Conservation (phyloP, 2,888 invertebrate species). For the Leptopilina syphax region DNA sequence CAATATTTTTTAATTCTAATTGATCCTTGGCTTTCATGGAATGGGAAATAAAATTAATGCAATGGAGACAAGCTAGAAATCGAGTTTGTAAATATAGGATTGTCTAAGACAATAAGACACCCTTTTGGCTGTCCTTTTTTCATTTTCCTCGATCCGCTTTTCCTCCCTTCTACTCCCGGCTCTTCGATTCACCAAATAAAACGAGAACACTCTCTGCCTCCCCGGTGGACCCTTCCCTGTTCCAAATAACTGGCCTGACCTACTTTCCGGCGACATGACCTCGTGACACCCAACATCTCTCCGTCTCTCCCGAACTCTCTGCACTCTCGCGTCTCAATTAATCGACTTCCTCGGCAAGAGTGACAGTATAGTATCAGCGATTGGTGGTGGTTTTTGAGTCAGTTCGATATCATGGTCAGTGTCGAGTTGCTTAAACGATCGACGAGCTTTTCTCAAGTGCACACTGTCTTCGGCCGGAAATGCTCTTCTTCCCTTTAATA, state of each 20-base stretch:
- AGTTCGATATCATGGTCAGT: constrained; percentile 55
- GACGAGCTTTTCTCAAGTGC: constrained; percentile 37
- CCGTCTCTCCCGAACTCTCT: constrained; percentile 7
- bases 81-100: too few relatives aligned
- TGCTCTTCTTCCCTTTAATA: constrained; percentile 38
- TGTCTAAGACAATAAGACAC: too few relatives aligned
- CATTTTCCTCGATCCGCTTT: constrained; percentile 49
- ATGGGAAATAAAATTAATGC: too few relatives aligned
- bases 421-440: constrained; percentile 57
- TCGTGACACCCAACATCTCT: constrained; percentile 68
- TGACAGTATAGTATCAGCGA: constrained; percentile 37
- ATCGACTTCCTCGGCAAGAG: constrained; percentile 52
- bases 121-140: constrained; percentile 42
- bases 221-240: constrained; percentile 66
- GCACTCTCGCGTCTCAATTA: constrained; percentile 58
- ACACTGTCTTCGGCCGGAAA: constrained; percentile 11
- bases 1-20: too few relatives aligned
- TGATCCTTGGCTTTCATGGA: too few relatives aligned
- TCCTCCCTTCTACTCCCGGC: constrained; percentile 28
- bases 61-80: too few relatives aligned
- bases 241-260: constrained; percentile 70
- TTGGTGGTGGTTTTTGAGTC: constrained; percentile 13
- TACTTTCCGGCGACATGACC: constrained; percentile 70
- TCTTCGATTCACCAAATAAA: constrained; percentile 42
- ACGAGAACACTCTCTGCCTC: constrained; percentile 52